These are phyloP conservation scores for Erebia ligea DNA, from an alignment of 2,888 invertebrate genomes.

Conservation along the genomic window DNA sequence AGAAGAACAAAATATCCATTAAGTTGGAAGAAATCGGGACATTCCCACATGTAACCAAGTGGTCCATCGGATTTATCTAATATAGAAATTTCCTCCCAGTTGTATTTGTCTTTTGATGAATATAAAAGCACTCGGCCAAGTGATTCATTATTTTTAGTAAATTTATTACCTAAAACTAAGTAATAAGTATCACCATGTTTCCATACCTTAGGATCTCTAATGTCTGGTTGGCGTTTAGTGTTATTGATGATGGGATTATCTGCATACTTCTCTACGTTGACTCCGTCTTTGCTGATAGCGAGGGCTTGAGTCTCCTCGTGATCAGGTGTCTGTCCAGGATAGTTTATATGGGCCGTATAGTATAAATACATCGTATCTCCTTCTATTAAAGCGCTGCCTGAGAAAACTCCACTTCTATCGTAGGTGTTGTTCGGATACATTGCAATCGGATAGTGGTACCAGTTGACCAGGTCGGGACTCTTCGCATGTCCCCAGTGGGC, in stretches of 20 bases:
- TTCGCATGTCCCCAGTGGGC: conserved; percentile 81
- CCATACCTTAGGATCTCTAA: conserved; percentile 80
- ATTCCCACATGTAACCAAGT: conserved; percentile 77
- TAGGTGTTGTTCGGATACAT: conserved; percentile 68
- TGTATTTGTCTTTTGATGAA: conserved; percentile 58
- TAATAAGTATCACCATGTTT: conserved; percentile 62
- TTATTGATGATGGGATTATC: conserved; percentile 64
- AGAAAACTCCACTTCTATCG: conserved; percentile 70
- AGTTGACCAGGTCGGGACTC: conserved; percentile 71
- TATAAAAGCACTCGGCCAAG: conserved; percentile 65
- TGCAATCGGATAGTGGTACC: conserved; percentile 75
- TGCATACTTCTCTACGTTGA: conserved; percentile 57
- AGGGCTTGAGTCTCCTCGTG: conserved; percentile 63
- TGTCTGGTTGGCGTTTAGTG: conserved; percentile 60
- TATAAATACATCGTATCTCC: conserved; percentile 59
- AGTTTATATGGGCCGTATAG: conserved; percentile 70
- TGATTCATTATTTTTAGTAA: conserved; percentile 51
- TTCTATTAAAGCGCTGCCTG: conserved; percentile 73
- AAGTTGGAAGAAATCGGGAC: conserved; percentile 77
- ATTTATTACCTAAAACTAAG: conserved; percentile 70
- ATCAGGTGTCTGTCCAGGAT: conserved; percentile 53
- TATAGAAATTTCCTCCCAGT: conserved; percentile 59
- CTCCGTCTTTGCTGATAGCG: conserved; percentile 64
- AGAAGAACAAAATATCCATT: conserved; percentile 62
- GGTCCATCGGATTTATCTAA: conserved; percentile 61